phyloP scores from a whole-genome alignment of 2,888 invertebrate species.

The Patella caerulea region DNA sequence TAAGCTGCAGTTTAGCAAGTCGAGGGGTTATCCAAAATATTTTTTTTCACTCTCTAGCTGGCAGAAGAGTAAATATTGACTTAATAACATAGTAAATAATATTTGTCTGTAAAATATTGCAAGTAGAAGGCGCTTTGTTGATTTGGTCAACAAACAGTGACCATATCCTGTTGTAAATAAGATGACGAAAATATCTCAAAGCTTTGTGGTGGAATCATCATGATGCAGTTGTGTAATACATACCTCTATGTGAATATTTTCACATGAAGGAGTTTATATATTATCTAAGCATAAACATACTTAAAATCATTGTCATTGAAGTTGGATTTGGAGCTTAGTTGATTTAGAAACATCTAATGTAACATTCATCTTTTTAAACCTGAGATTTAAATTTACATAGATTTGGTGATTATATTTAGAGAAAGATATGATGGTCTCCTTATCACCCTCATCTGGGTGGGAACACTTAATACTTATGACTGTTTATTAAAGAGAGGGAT shows the following conservation, averaged over 20 bases:
- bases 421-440: too few relatives aligned
- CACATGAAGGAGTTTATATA: too few relatives aligned
- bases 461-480: too few relatives aligned
- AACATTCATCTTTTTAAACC: too few relatives aligned
- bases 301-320: too few relatives aligned
- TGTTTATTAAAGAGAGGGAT: too few relatives aligned
- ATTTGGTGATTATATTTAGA: too few relatives aligned
- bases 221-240: not conserved
- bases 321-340: too few relatives aligned
- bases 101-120: slow-evolving; percentile 13
- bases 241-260: not conserved
- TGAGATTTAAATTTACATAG: too few relatives aligned
- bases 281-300: too few relatives aligned
- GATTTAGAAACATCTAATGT: too few relatives aligned
- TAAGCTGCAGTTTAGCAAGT: slow-evolving; percentile 3
- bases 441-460: too few relatives aligned
- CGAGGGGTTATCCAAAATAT: not conserved
- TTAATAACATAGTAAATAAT: slow-evolving; percentile 11
- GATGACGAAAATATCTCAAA: not conserved
- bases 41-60: slow-evolving; percentile 1
- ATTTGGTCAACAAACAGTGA: slow-evolving; percentile 6
- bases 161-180: slow-evolving; percentile 5
- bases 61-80: not conserved
- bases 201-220: not conserved
- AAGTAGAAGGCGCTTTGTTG: slow-evolving; percentile 4